Percentiles rank a stretch among this genome's conserved stretches.
Evolutionary conservation across 2,113 vertebrate genomes (phyloP).

Genomic region (Brachypodius melanocephalos): DNA sequence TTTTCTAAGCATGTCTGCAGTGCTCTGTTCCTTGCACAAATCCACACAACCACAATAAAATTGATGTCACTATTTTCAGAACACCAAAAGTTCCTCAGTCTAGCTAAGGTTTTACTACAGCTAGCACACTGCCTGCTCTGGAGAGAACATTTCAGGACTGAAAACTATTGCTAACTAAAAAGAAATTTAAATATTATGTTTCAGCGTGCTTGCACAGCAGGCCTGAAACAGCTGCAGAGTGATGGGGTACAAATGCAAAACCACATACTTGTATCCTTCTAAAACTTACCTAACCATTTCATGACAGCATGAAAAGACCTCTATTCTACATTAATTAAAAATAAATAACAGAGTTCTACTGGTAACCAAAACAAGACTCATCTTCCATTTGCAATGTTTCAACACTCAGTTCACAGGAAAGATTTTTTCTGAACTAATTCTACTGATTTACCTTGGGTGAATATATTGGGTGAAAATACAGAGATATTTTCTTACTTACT

Average conservation of each 20-base stretch:
- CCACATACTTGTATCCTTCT: neutral
- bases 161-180: neutral
- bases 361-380: neutral
- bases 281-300: neutral
- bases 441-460: neutral
- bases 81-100: neutral
- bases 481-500: neutral
- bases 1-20: neutral
- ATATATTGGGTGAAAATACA: neutral
- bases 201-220: neutral
- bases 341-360: neutral
- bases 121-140: neutral
- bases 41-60: neutral
- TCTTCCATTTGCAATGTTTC: neutral
- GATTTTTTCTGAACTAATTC: neutral
- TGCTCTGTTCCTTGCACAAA: neutral
- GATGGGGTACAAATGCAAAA: neutral
- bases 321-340: neutral
- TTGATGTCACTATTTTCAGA: neutral
- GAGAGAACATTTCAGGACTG: neutral
- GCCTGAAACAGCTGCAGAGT: neutral
- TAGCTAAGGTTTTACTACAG: neutral
- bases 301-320: neutral
- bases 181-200: neutral
- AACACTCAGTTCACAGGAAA: neutral